Conservation (phyloP, 2,113 vertebrate species). For the Formicarius rufipectus region DNA sequence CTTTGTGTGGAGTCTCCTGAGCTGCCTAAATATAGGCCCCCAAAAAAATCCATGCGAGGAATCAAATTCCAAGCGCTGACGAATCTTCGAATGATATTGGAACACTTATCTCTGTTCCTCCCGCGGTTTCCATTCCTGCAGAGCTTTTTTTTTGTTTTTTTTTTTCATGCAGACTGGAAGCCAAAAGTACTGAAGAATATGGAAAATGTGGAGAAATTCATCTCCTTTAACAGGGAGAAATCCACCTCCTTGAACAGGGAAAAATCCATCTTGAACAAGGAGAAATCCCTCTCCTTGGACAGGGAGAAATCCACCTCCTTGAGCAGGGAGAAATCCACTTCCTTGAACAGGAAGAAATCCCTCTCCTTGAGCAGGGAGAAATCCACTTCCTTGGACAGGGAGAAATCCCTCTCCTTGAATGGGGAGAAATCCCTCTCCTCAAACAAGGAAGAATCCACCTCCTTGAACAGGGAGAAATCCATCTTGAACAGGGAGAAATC, state of each 20-base stretch:
- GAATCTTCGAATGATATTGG: not conserved
- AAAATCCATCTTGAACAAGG: not conserved
- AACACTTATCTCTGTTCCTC: not conserved
- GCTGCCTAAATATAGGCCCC: not conserved
- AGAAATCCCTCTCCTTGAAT: not conserved
- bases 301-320: not conserved
- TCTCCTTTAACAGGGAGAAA: too few relatives aligned
- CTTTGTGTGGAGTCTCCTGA: not conserved
- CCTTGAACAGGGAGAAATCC: not conserved
- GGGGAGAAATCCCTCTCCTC: not conserved
- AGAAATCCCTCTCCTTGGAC: not conserved
- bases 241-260: not conserved
- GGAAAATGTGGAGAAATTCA: not conserved
- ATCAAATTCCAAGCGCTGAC: not conserved
- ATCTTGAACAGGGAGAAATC: not conserved
- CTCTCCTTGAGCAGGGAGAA: not conserved
- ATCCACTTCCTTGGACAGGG: too few relatives aligned
- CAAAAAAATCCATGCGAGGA: not conserved
- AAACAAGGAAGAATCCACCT: not conserved
- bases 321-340: not conserved
- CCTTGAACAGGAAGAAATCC: too few relatives aligned
- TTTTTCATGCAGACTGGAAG: not conserved
- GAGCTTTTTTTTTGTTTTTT: too few relatives aligned
- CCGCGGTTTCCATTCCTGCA: not conserved
- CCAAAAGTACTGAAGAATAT: not conserved